These are phyloP conservation scores for Actias luna DNA, from an alignment of 2,888 invertebrate species.

Conservation along the genomic window DNA sequence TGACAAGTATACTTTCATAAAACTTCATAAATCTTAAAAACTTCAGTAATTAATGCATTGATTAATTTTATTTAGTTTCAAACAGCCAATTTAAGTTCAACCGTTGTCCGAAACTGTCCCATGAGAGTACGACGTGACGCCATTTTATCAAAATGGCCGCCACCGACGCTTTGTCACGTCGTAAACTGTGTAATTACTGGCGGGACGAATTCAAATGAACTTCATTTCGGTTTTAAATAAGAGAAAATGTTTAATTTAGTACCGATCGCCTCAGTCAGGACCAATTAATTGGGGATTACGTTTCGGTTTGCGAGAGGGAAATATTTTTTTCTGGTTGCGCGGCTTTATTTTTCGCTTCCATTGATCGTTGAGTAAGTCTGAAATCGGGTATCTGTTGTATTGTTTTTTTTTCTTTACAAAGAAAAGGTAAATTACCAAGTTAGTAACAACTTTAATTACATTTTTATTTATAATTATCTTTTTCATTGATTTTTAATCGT, in stretches of 20 bases:
- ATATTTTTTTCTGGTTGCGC: conserved; percentile 34
- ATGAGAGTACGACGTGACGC: conserved; percentile 40
- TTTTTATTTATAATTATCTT: neutral
- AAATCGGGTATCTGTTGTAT: conserved; percentile 22
- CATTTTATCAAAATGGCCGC: conserved; percentile 64
- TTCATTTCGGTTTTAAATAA: conserved; percentile 80
- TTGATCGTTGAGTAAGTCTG: conserved; percentile 14
- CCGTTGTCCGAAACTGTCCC: conserved; percentile 44
- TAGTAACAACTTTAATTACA: neutral
- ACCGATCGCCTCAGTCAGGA: conserved; percentile 58
- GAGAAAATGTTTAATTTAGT: conserved; percentile 80
- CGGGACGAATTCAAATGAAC: conserved; percentile 74
- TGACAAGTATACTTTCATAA: neutral
- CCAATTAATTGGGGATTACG: conserved; percentile 77
- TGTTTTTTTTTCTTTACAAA: neutral
- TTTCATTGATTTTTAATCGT: neutral
- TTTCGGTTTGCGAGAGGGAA: conserved; percentile 38
- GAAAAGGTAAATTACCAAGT: neutral
- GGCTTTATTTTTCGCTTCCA: conserved; percentile 24
- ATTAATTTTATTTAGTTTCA: conserved; percentile 65
- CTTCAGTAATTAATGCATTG: conserved; percentile 63
- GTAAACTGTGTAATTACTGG: conserved; percentile 79
- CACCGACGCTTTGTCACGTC: conserved; percentile 68
- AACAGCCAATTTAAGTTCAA: conserved; percentile 65
- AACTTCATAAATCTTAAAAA: conserved; percentile 29